Base-by-base conservation (phyloP, 2,888 invertebrate genomes). In the Amblyjoppa fuscipennis region DNA sequence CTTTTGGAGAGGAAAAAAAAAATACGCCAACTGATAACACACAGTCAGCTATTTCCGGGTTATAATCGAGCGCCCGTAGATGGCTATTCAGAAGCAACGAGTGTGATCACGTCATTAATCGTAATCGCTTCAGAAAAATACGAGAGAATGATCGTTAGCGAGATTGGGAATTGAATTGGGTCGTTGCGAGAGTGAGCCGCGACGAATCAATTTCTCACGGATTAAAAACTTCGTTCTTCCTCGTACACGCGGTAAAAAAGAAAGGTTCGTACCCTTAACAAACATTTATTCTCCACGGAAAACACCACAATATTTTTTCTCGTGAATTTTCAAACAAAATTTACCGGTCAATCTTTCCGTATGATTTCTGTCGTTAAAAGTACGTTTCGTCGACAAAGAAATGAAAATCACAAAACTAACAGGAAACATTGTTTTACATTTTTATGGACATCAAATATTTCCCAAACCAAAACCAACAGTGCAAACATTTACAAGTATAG, bases 141-240 rank as follows among this genome's bases (percentile, higher is more conserved):
- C 45, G 34, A 38, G 9, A 56, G 28, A 68, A 69, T 38, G 68
- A 71, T 79, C 82, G 71, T 38, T 71, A 51, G 49, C 59, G 13
- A 51, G 66, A 82, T 81, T 78, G 79, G 80, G 61, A 73, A 80
- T 80, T 82, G 73, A 83, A 83, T 78, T 85, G 85, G 85, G 82
- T 85, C 85, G 73, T 76, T 61, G 53, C 53, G 53, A 56, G 64
- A 31, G 31, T 51, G 75, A 82, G 11, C 41, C 11, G 25, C 69
- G 53, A 80, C 38, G 75, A 82, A 82, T 59, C 59, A 69, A 69
- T 49, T 53, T 79, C 70, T 79, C 70, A 16, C 20, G 64, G 82
- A 83, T 85, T 76, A 76, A 20, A 20, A 53, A 20, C 38, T 53
- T 56, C 34, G 34, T 68, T 83, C 73, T 77, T 25, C 16, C 64